phyloP scores from a whole-genome alignment of 30 jellyfish, hydroid and myxozoan genomes.

The Aurelia coerulea region DNA sequence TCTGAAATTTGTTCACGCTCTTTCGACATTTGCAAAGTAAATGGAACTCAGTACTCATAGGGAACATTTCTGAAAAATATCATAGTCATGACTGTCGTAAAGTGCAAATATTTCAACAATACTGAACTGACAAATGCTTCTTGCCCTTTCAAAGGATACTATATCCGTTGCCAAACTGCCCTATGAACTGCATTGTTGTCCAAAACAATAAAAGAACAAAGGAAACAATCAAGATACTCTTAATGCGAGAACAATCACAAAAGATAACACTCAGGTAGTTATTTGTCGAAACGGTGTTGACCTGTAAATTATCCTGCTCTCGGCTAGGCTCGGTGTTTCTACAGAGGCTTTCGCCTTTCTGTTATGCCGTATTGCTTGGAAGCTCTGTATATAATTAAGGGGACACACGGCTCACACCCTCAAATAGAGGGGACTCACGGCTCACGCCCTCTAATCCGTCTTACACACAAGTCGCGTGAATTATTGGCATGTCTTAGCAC shows the following conservation, averaged over 20 bases:
- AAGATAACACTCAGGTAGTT: conserved; percentile 35
- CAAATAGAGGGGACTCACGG: background rate
- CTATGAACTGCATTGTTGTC: conserved; percentile 28
- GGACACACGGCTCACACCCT: conserved; percentile 9
- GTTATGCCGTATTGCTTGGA: background rate
- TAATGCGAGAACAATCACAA: conserved; percentile 56
- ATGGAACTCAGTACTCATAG: background rate
- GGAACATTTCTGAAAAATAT: background rate
- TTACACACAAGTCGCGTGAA: background rate
- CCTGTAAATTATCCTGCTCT: conserved; percentile 53
- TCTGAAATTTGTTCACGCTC: too few species aligned
- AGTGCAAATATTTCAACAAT: background rate
- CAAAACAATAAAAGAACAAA: conserved; percentile 33
- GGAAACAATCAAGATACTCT: conserved; percentile 44
- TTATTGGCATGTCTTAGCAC: background rate
- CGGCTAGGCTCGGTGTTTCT: conserved; percentile 31
- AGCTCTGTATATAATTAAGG: background rate
- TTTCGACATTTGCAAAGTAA: too few species aligned
- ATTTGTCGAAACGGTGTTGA: conserved; percentile 76
- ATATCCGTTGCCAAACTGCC: conserved; percentile 75
- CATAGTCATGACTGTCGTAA: background rate
- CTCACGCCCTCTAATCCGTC: conserved; percentile 33
- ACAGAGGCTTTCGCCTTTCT: conserved; percentile 22
- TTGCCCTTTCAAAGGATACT: conserved; percentile 59
- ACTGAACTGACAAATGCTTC: conserved; percentile 12